Base-by-base conservation (phyloP, 2,797 vertebrate genomes). In the Cryptoprocta ferox region DNA sequence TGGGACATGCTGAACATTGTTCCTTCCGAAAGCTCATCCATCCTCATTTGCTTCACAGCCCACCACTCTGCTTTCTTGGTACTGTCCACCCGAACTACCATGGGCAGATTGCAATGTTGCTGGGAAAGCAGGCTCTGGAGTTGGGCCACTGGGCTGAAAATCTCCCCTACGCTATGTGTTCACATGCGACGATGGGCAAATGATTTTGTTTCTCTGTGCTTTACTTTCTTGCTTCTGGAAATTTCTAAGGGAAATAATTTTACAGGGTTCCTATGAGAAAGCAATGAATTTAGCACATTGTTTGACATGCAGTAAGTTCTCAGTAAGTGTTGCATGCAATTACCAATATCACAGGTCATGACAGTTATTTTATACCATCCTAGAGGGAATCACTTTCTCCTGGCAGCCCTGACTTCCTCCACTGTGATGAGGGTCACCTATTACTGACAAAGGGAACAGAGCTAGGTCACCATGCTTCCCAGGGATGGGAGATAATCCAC, bases 21-120 rank as follows among this genome's bases (percentile, higher is more conserved):
- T 78, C 65, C 4, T 37, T 78, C 39, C 66, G 48, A 35, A 5
- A 35, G 59, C 59, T 76, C 53, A 18, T 24, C 12, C 4, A 2
- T 18, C 11, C 26, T 82, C 30, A 2, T n/a, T 63, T 35, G 66
- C 82, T 81, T 82, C n/a, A 10, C 19, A 59, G 18, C 26, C 26
- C 35, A 35, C 18, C 1, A 2, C 30, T n/a, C 26, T 45, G 28
- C 45, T 37, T 30, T 78, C 21, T 48, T 61, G 3, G 14, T 0
- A 0, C 7, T 2, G 5, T 4, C 24, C 32, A 12, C 0, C 18
- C 3, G 65, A 8, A 50, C 5, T 2, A 1, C 45, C 19, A 0
- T 0, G 11, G 19, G 28, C 12, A 15, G 2, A 12, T 15, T 3
- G 2, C 6, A n/a, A 13, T 21, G 12, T 15, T 53, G n/a, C 42